phyloP scores from a whole-genome alignment of 2,888 invertebrate genomes.

The Eupithecia tripunctaria region DNA sequence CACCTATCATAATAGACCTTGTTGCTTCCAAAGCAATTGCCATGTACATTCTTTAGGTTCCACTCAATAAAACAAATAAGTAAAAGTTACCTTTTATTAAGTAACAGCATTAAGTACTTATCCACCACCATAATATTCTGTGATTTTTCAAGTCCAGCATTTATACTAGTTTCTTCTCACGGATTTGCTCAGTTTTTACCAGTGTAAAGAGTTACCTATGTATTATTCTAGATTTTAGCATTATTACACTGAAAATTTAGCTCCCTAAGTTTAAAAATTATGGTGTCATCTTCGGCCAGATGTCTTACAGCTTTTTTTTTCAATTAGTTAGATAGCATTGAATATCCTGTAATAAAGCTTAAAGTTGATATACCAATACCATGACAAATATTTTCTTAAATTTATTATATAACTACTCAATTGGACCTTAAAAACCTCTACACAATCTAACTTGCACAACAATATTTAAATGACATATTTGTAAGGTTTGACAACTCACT shows the following conservation, averaged over 20 bases:
- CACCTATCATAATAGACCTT: no score
- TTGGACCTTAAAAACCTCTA: no score
- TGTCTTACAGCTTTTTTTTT: background rate
- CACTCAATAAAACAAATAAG: no score
- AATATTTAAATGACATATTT: no score
- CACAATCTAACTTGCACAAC: no score
- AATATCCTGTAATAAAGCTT: background rate
- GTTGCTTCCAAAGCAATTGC: no score
- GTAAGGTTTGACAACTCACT: no score
- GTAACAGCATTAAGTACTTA: background rate
- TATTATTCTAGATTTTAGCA: no score
- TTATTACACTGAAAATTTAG: no score
- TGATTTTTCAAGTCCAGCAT: background rate
- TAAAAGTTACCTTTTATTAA: background rate
- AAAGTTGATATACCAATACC: background rate
- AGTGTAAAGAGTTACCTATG: no score
- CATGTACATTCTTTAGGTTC: no score
- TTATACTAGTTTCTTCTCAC: no score
- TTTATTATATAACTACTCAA: background rate
- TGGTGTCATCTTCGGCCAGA: background rate
- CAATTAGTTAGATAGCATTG: background rate
- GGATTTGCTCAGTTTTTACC: background rate
- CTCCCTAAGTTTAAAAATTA: background rate
- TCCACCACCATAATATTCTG: background rate
- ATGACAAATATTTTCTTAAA: background rate